Conservation (phyloP, 2,113 vertebrate genomes). For the Rousettus leschenaultii region DNA sequence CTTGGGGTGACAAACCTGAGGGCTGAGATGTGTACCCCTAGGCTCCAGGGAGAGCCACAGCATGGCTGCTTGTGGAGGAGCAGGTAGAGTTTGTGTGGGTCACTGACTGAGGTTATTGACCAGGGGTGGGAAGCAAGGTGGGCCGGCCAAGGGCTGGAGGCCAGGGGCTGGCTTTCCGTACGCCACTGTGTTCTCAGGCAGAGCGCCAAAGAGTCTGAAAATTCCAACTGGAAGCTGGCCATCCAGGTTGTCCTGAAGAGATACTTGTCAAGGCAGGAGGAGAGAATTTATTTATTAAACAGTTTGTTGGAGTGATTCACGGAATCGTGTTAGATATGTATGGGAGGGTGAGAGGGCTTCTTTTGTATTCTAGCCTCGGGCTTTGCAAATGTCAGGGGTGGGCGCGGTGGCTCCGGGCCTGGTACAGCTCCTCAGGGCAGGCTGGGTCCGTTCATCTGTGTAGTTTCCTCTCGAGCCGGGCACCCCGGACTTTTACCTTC, state of each 20-base stretch:
- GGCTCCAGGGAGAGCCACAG: neutral
- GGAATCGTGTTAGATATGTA: neutral
- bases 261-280: neutral
- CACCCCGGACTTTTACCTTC: too few species aligned
- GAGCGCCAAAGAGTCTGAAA: neutral
- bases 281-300: neutral
- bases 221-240: neutral
- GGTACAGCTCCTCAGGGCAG: neutral
- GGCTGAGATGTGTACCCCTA: rapidly evolving
- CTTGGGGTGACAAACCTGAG: neutral
- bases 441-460: neutral
- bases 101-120: rapidly evolving
- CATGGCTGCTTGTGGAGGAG: neutral
- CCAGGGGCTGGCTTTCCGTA: neutral
- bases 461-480: neutral
- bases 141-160: neutral
- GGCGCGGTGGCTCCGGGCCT: neutral
- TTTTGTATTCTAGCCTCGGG: neutral
- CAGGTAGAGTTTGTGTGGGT: neutral
- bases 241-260: neutral
- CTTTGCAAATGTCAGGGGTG: neutral
- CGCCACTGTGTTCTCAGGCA: rapidly evolving
- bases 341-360: neutral
- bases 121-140: neutral
- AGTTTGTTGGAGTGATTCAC: neutral